These are phyloP conservation scores for Melanerpes aurifrons DNA, from an alignment of 2,113 vertebrate genomes.

Conservation along the genomic window DNA sequence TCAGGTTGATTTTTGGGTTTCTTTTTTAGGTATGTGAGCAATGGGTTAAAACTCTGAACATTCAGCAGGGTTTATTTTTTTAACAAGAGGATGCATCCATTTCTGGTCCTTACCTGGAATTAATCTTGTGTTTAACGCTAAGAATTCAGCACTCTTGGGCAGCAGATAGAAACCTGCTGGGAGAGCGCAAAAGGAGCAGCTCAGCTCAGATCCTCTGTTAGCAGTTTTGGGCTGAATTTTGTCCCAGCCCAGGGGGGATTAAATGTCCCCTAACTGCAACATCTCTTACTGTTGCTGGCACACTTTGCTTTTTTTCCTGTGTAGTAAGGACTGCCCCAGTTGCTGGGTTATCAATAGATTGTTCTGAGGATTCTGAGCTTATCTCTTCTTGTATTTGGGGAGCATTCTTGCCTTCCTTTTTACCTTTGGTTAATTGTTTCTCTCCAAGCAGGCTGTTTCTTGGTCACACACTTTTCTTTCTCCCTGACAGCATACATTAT, in stretches of 20 bases:
- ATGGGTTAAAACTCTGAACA: not conserved
- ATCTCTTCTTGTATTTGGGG: not conserved
- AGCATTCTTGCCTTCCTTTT: not conserved
- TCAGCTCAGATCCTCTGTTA: not conserved
- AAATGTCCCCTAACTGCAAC: not conserved
- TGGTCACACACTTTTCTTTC: not conserved
- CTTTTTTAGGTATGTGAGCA: not conserved
- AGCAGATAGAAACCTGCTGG: not conserved
- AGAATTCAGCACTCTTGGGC: not conserved
- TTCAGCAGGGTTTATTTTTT: fast-evolving
- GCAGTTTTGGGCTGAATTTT: not conserved
- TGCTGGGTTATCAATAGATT: not conserved
- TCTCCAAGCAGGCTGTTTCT: not conserved
- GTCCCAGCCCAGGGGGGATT: not conserved
- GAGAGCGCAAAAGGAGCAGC: not conserved
- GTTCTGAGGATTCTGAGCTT: not conserved
- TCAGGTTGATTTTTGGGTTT: not conserved
- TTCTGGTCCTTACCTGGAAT: not conserved
- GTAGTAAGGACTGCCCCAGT: not conserved
- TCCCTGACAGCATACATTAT: conserved; percentile 5
- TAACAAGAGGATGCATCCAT: not conserved
- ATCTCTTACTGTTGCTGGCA: not conserved
- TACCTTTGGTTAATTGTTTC: not conserved
- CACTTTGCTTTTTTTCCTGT: no score
- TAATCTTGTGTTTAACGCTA: not conserved